These are phyloP conservation scores for Orchestia grillus DNA, from an alignment of 1,140 invertebrate species.

Conservation along the genomic window DNA sequence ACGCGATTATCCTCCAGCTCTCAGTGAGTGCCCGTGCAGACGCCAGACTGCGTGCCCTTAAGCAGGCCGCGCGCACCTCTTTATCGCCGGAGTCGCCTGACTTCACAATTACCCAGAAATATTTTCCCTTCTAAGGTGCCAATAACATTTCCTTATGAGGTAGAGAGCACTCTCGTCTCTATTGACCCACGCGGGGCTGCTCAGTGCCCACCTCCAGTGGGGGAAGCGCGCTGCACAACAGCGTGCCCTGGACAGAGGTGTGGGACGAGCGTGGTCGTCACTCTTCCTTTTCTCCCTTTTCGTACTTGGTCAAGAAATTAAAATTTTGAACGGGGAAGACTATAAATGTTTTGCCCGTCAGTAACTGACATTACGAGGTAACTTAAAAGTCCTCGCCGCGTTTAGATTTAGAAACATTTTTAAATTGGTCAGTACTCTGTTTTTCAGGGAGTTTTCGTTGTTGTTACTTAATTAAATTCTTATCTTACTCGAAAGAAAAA, in stretches of 20 bases:
- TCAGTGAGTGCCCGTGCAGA: background rate
- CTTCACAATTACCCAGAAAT: background rate
- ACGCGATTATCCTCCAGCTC: background rate
- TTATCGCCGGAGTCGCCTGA: background rate
- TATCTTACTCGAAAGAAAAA: too few relatives aligned
- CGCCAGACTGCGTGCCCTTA: background rate
- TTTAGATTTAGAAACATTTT: too few relatives aligned
- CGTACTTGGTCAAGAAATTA: too few relatives aligned
- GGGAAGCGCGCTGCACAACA: background rate
- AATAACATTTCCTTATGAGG: conserved; percentile 1
- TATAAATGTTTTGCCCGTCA: too few relatives aligned
- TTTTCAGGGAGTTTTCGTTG: too few relatives aligned
- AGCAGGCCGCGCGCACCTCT: background rate
- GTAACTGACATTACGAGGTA: too few relatives aligned
- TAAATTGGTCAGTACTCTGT: too few relatives aligned
- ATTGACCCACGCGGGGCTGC: background rate
- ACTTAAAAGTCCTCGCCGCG: too few relatives aligned
- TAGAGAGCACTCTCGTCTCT: background rate
- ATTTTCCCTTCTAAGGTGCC: background rate
- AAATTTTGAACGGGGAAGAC: too few relatives aligned
- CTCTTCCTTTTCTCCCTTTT: background rate
- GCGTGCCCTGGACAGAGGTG: background rate
- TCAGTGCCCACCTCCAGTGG: background rate
- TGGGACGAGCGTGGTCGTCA: background rate
- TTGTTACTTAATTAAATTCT: too few relatives aligned